Conservation (phyloP, 2,888 invertebrate genomes). For the Chymomyza procnemis region DNA sequence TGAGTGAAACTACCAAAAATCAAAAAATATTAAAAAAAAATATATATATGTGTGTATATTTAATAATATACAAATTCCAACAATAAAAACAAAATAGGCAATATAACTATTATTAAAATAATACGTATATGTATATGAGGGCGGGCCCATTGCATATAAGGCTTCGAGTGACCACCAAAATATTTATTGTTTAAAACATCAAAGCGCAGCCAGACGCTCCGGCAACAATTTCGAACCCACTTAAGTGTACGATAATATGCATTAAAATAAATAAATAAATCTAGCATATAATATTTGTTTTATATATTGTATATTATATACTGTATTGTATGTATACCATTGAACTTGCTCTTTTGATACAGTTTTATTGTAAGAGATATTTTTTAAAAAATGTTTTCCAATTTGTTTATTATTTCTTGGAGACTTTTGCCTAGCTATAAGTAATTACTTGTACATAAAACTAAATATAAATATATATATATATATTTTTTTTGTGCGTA, state of each 20-base stretch:
- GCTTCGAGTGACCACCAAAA: neutral
- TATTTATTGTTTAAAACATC: neutral
- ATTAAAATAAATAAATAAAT: neutral
- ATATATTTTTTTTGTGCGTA: neutral
- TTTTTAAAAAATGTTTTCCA: conserved; percentile 21
- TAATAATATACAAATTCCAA: neutral
- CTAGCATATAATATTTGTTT: conserved; percentile 32
- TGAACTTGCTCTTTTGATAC: conserved; percentile 9
- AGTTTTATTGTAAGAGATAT: conserved; percentile 31
- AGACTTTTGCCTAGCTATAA: conserved; percentile 4
- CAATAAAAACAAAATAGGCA: conserved; percentile 14
- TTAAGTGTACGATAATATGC: conserved; percentile 8
- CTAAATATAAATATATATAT: neutral
- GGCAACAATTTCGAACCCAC: neutral
- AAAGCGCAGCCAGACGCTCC: neutral
- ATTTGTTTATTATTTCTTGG: neutral
- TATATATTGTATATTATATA: conserved; percentile 4
- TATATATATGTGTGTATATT: neutral
- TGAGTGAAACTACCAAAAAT: conserved; percentile 3
- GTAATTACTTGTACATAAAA: conserved; percentile 10
- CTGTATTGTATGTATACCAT: neutral
- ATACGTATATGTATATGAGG: neutral
- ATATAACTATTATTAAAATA: neutral
- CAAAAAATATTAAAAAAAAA: conserved; percentile 6
- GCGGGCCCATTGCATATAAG: neutral